Evolutionary conservation across 2,113 vertebrate species (phyloP).

Genomic region (Galeopterus variegatus): DNA sequence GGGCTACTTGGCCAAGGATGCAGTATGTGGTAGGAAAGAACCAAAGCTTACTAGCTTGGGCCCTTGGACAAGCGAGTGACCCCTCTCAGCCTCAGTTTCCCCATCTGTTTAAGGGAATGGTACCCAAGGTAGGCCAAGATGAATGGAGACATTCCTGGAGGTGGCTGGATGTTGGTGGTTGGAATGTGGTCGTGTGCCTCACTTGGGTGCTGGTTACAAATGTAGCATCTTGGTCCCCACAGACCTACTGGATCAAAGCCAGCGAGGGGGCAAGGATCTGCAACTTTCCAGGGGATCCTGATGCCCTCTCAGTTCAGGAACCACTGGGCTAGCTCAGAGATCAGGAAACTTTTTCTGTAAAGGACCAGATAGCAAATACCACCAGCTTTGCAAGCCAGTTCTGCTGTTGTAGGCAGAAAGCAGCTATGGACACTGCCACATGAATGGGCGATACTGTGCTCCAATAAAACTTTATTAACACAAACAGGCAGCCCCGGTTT

Average conservation of each 20-base stretch:
- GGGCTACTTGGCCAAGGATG: neutral
- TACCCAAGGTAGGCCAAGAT: neutral
- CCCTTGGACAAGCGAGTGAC: fast-evolving
- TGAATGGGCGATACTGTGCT: neutral
- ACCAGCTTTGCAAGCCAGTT: fast-evolving
- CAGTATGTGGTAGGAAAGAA: fast-evolving
- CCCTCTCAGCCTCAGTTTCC: neutral
- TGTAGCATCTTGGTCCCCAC: fast-evolving
- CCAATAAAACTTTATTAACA: slow-evolving; percentile 54
- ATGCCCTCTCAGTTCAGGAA: fast-evolving
- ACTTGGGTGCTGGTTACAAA: no score
- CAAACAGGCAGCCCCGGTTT: neutral
- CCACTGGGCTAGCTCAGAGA: neutral
- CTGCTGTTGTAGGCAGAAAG: neutral
- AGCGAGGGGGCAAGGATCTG: neutral
- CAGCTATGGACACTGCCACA: fast-evolving
- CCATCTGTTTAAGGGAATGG: neutral
- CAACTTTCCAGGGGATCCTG: neutral
- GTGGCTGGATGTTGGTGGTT: no score
- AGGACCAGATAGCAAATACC: neutral
- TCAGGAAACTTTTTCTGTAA: neutral
- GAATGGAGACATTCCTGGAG: neutral
- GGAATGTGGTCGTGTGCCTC: fast-evolving
- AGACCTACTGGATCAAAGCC: neutral
- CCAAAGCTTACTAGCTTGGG: neutral